A percentile compares a stretch with the other conserved stretches of the same genome.
Evolutionary conservation across 2,113 vertebrate genomes (phyloP).

Genomic region (Columba livia): DNA sequence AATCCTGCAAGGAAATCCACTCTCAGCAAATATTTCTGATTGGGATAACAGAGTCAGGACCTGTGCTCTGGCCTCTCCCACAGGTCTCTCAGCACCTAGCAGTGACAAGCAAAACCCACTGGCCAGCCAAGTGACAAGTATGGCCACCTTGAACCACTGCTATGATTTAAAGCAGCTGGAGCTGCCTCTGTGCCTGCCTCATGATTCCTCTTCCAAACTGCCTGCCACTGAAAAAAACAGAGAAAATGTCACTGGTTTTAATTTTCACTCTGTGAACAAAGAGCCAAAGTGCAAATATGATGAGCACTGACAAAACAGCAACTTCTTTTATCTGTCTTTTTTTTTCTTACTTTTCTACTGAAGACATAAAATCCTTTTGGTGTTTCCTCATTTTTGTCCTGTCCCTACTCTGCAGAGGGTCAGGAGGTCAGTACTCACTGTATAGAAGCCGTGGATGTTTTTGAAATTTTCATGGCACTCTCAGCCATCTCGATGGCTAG

Average conservation of each 20-base stretch:
- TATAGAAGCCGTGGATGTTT: conserved; percentile 67
- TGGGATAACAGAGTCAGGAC: background rate
- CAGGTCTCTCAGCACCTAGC: background rate
- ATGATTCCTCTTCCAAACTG: background rate
- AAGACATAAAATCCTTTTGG: background rate
- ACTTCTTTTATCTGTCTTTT: background rate
- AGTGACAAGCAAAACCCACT: background rate
- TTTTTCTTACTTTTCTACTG: background rate
- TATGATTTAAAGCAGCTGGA: background rate
- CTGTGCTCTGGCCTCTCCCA: background rate
- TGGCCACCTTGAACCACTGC: background rate
- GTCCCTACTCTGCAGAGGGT: background rate
- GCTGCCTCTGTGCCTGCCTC: background rate
- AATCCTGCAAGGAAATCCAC: background rate
- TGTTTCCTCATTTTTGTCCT: background rate
- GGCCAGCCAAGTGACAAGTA: background rate
- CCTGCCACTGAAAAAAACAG: background rate
- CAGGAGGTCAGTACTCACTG: conserved; percentile 74
- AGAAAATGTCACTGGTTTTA: background rate
- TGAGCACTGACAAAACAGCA: background rate
- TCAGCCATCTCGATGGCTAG: conserved; percentile 91
- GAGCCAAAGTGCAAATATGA: background rate
- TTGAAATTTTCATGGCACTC: conserved; percentile 73
- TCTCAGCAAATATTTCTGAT: background rate
- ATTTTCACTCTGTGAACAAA: background rate